Conservation (phyloP, 1,140 invertebrate genomes). For the Cherax quadricarinatus region DNA sequence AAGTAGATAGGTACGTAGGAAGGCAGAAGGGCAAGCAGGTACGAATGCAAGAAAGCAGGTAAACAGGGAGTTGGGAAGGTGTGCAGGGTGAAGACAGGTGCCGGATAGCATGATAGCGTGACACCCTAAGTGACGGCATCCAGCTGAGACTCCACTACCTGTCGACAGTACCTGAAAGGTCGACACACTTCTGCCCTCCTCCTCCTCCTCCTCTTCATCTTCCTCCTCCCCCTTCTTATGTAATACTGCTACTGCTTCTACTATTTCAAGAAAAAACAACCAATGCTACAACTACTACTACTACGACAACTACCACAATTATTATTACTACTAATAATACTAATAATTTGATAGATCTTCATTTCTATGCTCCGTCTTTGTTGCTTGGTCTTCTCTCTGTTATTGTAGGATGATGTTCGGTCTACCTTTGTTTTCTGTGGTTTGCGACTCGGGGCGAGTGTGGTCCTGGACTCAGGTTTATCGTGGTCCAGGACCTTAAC, state of each 20-base stretch:
- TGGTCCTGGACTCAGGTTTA: neutral
- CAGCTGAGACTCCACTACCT: slow-evolving; percentile 65
- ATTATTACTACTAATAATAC: too few species aligned
- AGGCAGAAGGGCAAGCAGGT: too few species aligned
- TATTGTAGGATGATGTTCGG: too few species aligned
- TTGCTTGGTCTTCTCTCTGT: neutral
- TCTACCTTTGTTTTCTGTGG: neutral
- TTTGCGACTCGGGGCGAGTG: neutral
- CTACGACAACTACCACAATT: too few species aligned
- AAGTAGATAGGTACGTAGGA: too few species aligned
- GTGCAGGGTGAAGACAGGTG: neutral
- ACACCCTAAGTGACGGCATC: slow-evolving; percentile 67
- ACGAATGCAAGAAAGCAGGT: too few species aligned
- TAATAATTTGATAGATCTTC: neutral
- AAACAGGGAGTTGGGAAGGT: neutral
- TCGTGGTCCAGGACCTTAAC: neutral
- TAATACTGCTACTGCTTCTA: neutral
- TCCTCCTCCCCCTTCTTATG: slow-evolving; percentile 3
- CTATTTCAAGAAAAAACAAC: too few species aligned
- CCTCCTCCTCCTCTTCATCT: neutral
- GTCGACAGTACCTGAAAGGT: slow-evolving; percentile 52
- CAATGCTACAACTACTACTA: too few species aligned
- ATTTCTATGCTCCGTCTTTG: neutral
- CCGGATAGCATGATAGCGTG: slow-evolving; percentile 45
- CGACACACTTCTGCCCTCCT: neutral